Conservation (phyloP, 2,113 vertebrate genomes). For the Chaenocephalus aceratus region DNA sequence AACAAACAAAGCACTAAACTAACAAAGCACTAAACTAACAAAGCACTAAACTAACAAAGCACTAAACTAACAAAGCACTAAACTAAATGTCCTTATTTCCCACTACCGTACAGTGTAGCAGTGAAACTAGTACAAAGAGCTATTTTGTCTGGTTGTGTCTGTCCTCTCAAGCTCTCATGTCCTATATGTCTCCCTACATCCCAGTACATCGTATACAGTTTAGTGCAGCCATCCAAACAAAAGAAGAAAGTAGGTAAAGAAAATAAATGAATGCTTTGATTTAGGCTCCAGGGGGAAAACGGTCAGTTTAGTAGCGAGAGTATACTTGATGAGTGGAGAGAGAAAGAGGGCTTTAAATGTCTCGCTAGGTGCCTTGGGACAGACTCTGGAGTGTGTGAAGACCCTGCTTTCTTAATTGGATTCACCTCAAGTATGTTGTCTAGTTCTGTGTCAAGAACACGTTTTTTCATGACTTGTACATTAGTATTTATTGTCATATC, state of each 20-base stretch:
- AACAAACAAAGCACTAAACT: no score
- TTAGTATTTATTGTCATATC: neutral
- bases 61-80: neutral
- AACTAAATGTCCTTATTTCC: neutral
- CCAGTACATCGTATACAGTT: neutral
- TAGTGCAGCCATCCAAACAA: neutral
- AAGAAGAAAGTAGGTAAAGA: neutral
- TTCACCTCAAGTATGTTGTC: neutral
- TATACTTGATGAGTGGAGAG: slow-evolving; percentile 33
- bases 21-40: no score
- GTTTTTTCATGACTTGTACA: slow-evolving; percentile 2
- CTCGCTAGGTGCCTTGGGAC: slow-evolving; percentile 67
- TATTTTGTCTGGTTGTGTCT: neutral
- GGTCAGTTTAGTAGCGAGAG: slow-evolving; percentile 23
- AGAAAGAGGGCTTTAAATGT: slow-evolving; percentile 76
- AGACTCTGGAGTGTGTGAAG: slow-evolving; percentile 74
- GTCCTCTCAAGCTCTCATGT: neutral
- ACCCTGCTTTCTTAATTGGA: slow-evolving; percentile 84
- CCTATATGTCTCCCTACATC: neutral
- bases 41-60: no score
- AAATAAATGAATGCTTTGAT: slow-evolving; percentile 33
- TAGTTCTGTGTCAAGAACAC: neutral
- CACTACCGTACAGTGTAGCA: neutral
- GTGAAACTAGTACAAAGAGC: neutral
- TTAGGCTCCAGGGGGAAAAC: slow-evolving; percentile 25